Base-by-base conservation (phyloP, 2,888 invertebrate genomes). In the Lasiommata megera region DNA sequence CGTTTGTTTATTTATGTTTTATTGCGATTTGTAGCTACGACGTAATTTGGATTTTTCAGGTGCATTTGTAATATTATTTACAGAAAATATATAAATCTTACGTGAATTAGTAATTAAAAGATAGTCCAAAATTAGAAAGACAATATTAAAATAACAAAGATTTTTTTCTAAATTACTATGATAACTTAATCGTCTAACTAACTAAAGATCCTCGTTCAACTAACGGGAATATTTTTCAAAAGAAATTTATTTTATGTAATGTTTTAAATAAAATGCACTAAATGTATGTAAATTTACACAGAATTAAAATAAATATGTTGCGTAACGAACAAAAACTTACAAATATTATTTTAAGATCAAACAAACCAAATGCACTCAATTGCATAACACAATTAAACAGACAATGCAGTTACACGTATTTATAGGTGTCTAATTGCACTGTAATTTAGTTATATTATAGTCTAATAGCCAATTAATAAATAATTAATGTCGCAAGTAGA, bases 381-480 rank as follows among this genome's bases (percentile, higher is more conserved):
- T 67, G 63, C 69, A 64, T 58, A 61, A 68, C 63, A 46, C 58
- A 58, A 58, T 56, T 52, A 54, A 61, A 58, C 54, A 55, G 23
- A 56, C 53, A 48, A 53, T 56, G 52, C 60, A 60, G 46, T 53
- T 52, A 58, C 53, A 57, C 53, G 48, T 55, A 54, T 60, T 66
- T 60, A 61, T 63, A 64, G 41, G 31, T 38, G 28, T 55, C 63
- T 61, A 62, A 69, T 67, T 66, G 61, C 61, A 51, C 47, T 52
- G 65, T 60, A 67, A 67, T 68, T 68, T 66, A 61, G 63, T 63
- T 64, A 60, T 66, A 66, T 59, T 50, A 36, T 31, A 62, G 63
- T 68, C n/a, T 50, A 60, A 44, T 54, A 64, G 58, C 61, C 68
- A 65, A 72, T 74, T 77, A 73, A 71, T 68, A 69, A 68, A 69